These are phyloP conservation scores for Danio tinwini DNA, from an alignment of 2,797 vertebrate species.

Conservation along the genomic window DNA sequence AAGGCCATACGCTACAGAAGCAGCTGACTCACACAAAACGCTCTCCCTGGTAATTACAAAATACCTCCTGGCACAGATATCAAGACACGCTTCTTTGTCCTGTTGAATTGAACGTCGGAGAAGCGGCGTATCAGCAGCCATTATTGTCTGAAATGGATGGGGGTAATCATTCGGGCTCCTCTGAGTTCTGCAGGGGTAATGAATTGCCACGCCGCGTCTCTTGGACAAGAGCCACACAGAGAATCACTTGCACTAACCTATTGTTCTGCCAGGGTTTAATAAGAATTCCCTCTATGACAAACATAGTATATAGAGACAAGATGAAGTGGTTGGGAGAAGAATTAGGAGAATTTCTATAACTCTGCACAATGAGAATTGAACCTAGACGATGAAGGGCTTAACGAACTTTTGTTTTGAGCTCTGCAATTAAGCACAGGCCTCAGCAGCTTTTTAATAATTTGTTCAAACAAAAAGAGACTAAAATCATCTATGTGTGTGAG, in stretches of 20 bases:
- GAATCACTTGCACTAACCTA: conserved; percentile 37
- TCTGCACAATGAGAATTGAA: conserved; percentile 37
- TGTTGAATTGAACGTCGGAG: conserved; percentile 48
- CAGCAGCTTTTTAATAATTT: not conserved
- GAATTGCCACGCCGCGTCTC: conserved; percentile 43
- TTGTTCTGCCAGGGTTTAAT: conserved; percentile 45
- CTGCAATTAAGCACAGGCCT: conserved; percentile 14
- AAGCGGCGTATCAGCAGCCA: conserved; percentile 59
- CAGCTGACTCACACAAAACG: conserved; percentile 54
- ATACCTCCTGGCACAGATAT: conserved; percentile 49
- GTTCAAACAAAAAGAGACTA: not conserved
- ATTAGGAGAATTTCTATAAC: conserved; percentile 33
- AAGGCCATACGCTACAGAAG: conserved; percentile 45
- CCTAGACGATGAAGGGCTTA: not conserved
- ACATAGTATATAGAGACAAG: conserved; percentile 48
- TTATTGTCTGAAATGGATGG: conserved; percentile 56
- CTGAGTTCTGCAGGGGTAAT: conserved; percentile 45
- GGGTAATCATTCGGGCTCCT: conserved; percentile 50
- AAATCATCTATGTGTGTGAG: not conserved
- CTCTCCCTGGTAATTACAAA: conserved; percentile 57
- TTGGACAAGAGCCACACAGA: conserved; percentile 54
- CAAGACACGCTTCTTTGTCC: conserved; percentile 48
- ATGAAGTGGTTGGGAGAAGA: conserved; percentile 42
- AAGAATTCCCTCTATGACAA: conserved; percentile 45
- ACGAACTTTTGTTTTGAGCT: conserved; percentile 3